Conservation (phyloP, 2,113 vertebrate genomes). For the Australoheros scitulus region DNA sequence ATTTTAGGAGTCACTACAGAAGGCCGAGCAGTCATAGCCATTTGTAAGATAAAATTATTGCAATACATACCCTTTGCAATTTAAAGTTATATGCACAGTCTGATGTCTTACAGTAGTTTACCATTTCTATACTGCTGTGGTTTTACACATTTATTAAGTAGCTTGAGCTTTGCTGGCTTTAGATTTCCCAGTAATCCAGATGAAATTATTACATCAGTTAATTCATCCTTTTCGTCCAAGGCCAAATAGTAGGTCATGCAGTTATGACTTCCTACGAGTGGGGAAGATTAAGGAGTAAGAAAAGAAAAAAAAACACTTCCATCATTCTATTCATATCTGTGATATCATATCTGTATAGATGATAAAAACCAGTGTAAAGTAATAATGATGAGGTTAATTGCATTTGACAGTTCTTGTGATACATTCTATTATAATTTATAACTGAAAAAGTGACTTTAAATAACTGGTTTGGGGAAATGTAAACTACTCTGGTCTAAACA, state of each 20-base stretch:
- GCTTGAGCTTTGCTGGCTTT: neutral
- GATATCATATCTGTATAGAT: neutral
- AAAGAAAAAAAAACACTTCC: too few relatives aligned
- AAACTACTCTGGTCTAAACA: neutral
- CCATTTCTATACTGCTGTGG: neutral
- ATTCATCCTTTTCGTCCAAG: neutral
- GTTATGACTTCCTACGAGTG: neutral
- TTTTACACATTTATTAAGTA: neutral
- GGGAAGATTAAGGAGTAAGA: neutral
- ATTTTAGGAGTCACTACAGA: neutral
- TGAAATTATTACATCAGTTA: neutral
- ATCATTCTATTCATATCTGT: too few relatives aligned
- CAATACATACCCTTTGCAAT: too few relatives aligned
- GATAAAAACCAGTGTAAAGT: neutral
- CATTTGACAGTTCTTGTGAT: fast-evolving
- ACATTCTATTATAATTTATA: neutral
- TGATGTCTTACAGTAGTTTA: neutral
- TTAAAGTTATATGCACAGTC: neutral
- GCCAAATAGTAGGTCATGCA: neutral
- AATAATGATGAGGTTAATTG: too few relatives aligned
- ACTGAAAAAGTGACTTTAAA: neutral
- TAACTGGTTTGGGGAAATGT: neutral
- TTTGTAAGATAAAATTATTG: too few relatives aligned
- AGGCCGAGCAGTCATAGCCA: too few relatives aligned
- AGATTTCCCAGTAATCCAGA: neutral